Evolutionary conservation across 2,888 invertebrate genomes (phyloP).

Genomic region (Gnatocerus cornutus): DNA sequence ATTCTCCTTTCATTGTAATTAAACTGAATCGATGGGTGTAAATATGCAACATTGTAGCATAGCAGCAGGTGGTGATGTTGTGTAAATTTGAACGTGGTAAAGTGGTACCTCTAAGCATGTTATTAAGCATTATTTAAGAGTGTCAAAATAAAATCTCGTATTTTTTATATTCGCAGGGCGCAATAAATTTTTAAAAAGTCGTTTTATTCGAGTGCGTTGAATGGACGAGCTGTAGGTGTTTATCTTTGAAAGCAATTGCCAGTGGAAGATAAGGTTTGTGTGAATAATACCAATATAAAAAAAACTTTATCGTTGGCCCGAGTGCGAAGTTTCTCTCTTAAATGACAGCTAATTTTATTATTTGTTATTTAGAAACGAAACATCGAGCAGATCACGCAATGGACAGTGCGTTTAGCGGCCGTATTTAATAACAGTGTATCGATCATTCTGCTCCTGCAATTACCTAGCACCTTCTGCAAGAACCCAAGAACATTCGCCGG

Average conservation of each 20-base stretch:
- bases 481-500: conserved; percentile 53
- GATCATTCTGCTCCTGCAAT: conserved; percentile 64
- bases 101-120: conserved; percentile 39
- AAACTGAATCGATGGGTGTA: conserved; percentile 1
- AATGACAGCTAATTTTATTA: conserved; percentile 44
- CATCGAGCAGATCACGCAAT: conserved; percentile 41
- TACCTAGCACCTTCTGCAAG: conserved; percentile 63
- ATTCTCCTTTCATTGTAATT: neutral
- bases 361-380: conserved; percentile 45
- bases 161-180: conserved; percentile 33
- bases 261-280: conserved; percentile 34
- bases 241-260: conserved; percentile 36
- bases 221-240: conserved; percentile 40
- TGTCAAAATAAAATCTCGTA: conserved; percentile 39
- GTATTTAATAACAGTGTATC: conserved; percentile 64
- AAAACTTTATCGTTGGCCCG: conserved; percentile 16
- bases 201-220: conserved; percentile 41
- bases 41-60: conserved; percentile 20
- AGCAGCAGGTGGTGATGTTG: conserved; percentile 32
- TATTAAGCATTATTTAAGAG: conserved; percentile 42
- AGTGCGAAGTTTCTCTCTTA: conserved; percentile 27
- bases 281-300: conserved; percentile 5
- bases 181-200: conserved; percentile 40
- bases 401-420: conserved; percentile 60
- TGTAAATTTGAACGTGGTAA: conserved; percentile 32